Percentiles rank a stretch among this genome's conserved stretches.
These are phyloP conservation scores for Promerops cafer DNA, from an alignment of 2,113 vertebrate species.

Conservation along the genomic window DNA sequence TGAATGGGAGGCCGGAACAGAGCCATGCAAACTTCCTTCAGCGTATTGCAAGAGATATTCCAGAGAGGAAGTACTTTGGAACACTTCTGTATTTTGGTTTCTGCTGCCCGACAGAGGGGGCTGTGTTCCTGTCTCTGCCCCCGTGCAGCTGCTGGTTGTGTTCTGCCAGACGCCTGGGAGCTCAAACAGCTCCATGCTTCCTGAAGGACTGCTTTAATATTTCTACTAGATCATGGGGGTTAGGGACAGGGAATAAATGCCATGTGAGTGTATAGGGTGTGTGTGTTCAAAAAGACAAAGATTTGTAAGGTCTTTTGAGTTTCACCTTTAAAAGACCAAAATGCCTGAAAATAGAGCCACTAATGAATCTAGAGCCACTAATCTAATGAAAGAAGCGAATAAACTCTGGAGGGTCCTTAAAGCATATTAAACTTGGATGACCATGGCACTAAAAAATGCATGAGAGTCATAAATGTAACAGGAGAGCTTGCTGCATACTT, in stretches of 20 bases:
- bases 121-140: background rate
- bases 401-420: background rate
- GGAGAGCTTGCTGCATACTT: background rate
- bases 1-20: background rate
- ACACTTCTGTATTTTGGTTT: background rate
- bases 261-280: background rate
- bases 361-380: background rate
- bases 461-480: background rate
- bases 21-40: background rate
- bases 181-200: background rate
- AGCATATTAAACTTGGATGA: background rate
- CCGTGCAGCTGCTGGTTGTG: background rate
- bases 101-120: conserved; percentile 1
- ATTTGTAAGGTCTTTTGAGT: background rate
- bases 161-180: background rate
- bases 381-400: background rate
- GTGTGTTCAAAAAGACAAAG: background rate
- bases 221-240: background rate
- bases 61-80: background rate
- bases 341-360: background rate
- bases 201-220: background rate
- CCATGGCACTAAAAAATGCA: background rate
- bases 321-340: background rate
- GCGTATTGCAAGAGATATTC: background rate
- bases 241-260: background rate